Evolutionary conservation across 2,797 vertebrate species (phyloP).

Genomic region (Ceyx erithaca): DNA sequence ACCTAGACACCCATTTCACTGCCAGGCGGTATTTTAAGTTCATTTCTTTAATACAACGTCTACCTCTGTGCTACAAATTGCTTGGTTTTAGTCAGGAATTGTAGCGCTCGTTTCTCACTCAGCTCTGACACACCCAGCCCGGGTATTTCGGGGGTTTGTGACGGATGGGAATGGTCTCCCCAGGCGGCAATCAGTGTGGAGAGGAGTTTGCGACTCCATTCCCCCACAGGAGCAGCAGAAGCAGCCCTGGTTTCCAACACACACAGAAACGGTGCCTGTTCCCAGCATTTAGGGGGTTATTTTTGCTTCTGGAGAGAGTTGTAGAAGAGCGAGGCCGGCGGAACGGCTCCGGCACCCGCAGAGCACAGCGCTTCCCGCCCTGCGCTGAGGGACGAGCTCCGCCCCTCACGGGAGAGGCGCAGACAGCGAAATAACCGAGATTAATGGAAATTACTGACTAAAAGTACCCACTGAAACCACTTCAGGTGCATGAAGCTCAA

Average conservation of each 20-base stretch:
- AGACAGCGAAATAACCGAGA: neutral
- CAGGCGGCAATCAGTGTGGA: conserved; percentile 62
- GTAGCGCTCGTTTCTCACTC: conserved; percentile 51
- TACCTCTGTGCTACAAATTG: conserved; percentile 49
- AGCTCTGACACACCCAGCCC: conserved; percentile 42
- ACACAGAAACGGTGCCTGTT: neutral
- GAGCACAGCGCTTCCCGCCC: neutral
- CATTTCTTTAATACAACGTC: conserved; percentile 21
- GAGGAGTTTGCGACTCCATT: conserved; percentile 49
- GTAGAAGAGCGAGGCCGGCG: no score
- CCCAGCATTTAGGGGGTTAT: neutral
- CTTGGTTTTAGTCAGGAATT: conserved; percentile 60
- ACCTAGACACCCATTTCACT: conserved; percentile 36
- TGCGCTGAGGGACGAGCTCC: neutral
- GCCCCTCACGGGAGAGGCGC: fast-evolving
- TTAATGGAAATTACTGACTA: neutral
- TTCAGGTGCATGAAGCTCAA: neutral
- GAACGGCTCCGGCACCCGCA: no score
- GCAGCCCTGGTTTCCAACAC: no score
- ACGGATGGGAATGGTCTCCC: neutral
- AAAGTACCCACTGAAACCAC: neutral
- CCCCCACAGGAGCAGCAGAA: no score
- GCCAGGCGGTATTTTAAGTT: conserved; percentile 48
- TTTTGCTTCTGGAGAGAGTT: neutral
- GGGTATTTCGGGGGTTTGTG: no score